These are phyloP conservation scores for Neosalanx taihuensis DNA, from an alignment of 2,797 vertebrate genomes.

Conservation along the genomic window DNA sequence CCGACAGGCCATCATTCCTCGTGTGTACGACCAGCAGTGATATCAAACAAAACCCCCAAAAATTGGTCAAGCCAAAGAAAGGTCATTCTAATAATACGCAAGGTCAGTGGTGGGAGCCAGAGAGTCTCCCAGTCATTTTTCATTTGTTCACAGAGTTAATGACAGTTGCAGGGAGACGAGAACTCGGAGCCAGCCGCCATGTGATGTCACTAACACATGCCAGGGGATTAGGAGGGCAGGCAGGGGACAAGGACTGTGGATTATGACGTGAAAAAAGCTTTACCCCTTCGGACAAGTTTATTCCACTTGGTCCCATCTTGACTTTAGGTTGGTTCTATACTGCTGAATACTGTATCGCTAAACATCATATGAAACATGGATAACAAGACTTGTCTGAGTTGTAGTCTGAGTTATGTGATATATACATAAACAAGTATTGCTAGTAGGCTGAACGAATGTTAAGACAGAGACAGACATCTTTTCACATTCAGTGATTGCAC, in stretches of 20 bases:
- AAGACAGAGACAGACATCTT: too few species aligned
- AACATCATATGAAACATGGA: background rate
- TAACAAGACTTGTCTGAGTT: too few species aligned
- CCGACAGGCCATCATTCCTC: constrained; percentile 65
- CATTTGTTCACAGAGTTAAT: constrained; percentile 85
- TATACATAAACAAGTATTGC: background rate
- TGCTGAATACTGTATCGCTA: background rate
- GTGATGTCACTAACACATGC: constrained; percentile 87
- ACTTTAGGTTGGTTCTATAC: background rate
- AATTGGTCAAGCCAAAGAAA: constrained; percentile 81
- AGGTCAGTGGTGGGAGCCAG: constrained; percentile 83
- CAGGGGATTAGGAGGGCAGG: constrained; percentile 82
- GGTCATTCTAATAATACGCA: constrained; percentile 88
- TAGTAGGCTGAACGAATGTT: background rate
- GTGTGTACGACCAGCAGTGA: constrained; percentile 72
- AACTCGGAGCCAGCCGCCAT: constrained; percentile 80
- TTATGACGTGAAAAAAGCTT: constrained; percentile 63
- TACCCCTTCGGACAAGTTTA: constrained; percentile 41
- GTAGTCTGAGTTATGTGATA: background rate
- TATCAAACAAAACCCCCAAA: constrained; percentile 75
- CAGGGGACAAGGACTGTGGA: constrained; percentile 81
- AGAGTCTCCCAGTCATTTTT: constrained; percentile 87
- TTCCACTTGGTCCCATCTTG: background rate
- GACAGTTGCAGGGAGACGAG: constrained; percentile 81
- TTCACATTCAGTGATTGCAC: too few species aligned